A percentile compares a stretch with the other conserved stretches of the same genome.
Conservation (phyloP, 2,797 vertebrate species). For the Syngnathus rostellatus region DNA sequence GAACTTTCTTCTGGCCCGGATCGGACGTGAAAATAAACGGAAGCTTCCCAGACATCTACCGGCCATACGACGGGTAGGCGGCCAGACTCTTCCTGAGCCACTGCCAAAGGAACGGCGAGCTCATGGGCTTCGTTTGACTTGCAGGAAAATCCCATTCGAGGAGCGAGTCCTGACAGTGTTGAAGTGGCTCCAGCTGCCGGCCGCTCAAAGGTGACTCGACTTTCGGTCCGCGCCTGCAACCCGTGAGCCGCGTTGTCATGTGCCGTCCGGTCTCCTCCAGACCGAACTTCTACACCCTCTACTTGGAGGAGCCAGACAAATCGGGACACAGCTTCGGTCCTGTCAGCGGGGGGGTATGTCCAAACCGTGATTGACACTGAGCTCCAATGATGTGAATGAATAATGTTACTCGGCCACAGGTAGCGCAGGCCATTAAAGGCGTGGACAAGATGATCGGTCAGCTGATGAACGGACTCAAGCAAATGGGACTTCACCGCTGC, state of each 20-base stretch:
- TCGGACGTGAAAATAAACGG: constrained; percentile 71
- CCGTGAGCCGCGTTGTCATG: neutral
- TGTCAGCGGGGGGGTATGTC: constrained; percentile 82
- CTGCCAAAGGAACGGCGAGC: neutral
- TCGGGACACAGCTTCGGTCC: constrained; percentile 87
- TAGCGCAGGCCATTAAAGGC: constrained; percentile 76
- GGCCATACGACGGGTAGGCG: constrained; percentile 56
- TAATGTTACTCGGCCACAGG: constrained; percentile 48
- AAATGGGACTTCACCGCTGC: constrained; percentile 82
- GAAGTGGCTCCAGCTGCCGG: constrained; percentile 68
- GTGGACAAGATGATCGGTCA: constrained; percentile 85
- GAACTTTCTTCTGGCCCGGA: constrained; percentile 75
- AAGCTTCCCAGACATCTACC: constrained; percentile 60
- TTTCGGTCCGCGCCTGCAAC: too few species aligned
- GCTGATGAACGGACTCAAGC: constrained; percentile 91
- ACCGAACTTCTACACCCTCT: constrained; percentile 94
- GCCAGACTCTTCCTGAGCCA: neutral
- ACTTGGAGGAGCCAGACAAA: constrained; percentile 94
- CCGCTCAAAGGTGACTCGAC: constrained; percentile 42
- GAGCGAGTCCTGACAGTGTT: constrained; percentile 63
- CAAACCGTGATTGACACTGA: too few species aligned
- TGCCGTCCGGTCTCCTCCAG: constrained; percentile 46
- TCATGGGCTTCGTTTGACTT: neutral
- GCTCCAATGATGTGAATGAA: too few species aligned
- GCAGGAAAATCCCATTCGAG: constrained; percentile 52